phyloP scores from a whole-genome alignment of 1,140 invertebrate species.

The Drosophila sproati region DNA sequence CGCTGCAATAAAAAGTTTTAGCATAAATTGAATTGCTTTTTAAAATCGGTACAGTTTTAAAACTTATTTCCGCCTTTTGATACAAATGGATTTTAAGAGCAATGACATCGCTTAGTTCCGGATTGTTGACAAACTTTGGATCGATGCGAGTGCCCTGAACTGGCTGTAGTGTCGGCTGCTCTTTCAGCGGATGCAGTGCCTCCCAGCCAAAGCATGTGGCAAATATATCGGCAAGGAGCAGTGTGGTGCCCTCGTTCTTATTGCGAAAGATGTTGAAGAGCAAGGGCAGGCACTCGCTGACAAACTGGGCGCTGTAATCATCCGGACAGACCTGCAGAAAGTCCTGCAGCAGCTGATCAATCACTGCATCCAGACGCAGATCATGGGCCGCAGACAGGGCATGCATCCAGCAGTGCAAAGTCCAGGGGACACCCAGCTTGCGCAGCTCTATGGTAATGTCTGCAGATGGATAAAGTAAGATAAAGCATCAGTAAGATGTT shows the following conservation, averaged over 20 bases:
- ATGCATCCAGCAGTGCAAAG: slow-evolving; percentile 95
- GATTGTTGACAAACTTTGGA: slow-evolving; percentile 96
- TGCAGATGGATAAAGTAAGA: slow-evolving; percentile 61
- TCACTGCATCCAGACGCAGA: slow-evolving; percentile 92
- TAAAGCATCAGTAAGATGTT: background rate
- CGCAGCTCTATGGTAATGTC: slow-evolving; percentile 94
- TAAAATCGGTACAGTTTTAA: no score
- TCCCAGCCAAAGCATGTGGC: slow-evolving; percentile 95
- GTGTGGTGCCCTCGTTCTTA: slow-evolving; percentile 95
- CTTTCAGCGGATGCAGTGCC: slow-evolving; percentile 91
- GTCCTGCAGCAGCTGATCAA: slow-evolving; percentile 95
- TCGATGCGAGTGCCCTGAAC: slow-evolving; percentile 91
- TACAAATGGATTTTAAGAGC: no score
- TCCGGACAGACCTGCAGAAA: slow-evolving; percentile 94
- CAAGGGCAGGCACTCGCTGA: slow-evolving; percentile 94
- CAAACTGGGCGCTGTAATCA: slow-evolving; percentile 94
- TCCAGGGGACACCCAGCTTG: slow-evolving; percentile 94
- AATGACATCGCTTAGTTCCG: slow-evolving; percentile 95
- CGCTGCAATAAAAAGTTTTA: slow-evolving; percentile 85
- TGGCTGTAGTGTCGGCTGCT: slow-evolving; percentile 88
- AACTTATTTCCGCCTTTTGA: no score
- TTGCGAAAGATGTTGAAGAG: slow-evolving; percentile 95
- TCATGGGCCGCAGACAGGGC: slow-evolving; percentile 94
- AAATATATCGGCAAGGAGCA: slow-evolving; percentile 94
- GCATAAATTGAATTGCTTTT: background rate